Percentiles rank a stretch among this genome's conserved stretches.
Conservation (phyloP, 1,140 invertebrate species). For the Philopotamus ludificatus region DNA sequence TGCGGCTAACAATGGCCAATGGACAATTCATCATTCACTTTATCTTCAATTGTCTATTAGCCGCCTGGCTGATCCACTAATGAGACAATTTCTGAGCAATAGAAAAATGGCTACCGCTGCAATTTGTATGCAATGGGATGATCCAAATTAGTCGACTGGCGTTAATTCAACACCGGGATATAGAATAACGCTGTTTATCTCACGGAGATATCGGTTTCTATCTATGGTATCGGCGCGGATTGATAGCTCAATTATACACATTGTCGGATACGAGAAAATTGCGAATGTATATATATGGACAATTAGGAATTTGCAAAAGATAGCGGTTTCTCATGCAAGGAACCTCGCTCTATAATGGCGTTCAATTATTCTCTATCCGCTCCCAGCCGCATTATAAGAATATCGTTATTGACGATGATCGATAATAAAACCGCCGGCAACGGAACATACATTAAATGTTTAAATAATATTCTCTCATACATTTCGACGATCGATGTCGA, state of each 20-base stretch:
- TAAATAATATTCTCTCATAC: neutral
- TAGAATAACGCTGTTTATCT: neutral
- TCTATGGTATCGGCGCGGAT: neutral
- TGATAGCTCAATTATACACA: neutral
- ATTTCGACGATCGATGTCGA: conserved; percentile 3
- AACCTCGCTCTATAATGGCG: too few relatives aligned
- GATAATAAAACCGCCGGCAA: neutral
- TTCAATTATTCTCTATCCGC: too few relatives aligned
- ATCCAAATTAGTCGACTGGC: neutral
- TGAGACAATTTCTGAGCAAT: neutral
- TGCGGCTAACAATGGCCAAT: neutral
- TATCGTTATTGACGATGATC: too few relatives aligned
- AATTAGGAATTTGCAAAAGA: neutral
- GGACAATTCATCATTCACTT: neutral
- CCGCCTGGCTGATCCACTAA: neutral
- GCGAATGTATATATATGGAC: neutral
- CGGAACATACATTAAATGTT: neutral
- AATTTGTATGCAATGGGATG: neutral
- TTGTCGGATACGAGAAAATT: neutral
- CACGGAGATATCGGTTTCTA: neutral
- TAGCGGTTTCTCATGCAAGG: neutral
- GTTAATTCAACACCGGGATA: neutral
- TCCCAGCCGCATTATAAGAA: too few relatives aligned
- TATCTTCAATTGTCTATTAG: neutral
- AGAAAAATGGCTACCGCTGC: neutral